Evolutionary conservation across 2,888 invertebrate species (phyloP).

Genomic region (Stenodema calcarata): DNA sequence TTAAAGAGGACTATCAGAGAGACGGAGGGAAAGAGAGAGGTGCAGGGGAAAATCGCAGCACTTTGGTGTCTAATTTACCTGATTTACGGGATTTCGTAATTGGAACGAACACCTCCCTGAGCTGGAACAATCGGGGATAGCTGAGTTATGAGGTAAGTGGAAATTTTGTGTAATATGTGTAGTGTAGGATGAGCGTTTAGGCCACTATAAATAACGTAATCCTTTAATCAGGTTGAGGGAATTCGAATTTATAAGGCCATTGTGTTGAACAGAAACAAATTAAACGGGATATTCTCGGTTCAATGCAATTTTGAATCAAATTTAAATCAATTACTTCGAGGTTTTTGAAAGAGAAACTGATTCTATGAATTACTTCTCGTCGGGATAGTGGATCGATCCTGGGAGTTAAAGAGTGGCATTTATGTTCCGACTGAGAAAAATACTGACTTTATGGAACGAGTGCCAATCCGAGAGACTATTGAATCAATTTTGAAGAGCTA

Average conservation of each 20-base stretch:
- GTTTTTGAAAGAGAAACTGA: too few species aligned
- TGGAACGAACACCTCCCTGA: background rate
- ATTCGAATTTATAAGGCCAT: background rate
- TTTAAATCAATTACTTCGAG: too few species aligned
- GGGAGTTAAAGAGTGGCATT: too few species aligned
- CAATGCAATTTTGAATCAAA: too few species aligned
- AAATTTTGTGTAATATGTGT: background rate
- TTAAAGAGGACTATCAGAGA: background rate
- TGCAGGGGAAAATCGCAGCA: background rate
- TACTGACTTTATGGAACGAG: too few species aligned
- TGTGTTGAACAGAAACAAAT: too few species aligned
- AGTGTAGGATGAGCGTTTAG: background rate
- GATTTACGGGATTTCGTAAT: slow-evolving; percentile 16
- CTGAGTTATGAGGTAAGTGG: background rate
- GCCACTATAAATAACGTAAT: background rate
- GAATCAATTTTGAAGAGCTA: too few species aligned
- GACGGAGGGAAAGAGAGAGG: background rate
- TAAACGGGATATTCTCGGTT: too few species aligned
- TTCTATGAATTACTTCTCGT: too few species aligned
- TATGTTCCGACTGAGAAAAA: too few species aligned
- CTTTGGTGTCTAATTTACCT: background rate
- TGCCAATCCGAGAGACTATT: too few species aligned
- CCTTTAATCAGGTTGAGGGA: background rate
- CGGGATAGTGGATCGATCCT: too few species aligned
- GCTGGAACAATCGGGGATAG: background rate